These are phyloP conservation scores for Nesoenas mayeri DNA, from an alignment of 2,113 vertebrate genomes.

Conservation along the genomic window DNA sequence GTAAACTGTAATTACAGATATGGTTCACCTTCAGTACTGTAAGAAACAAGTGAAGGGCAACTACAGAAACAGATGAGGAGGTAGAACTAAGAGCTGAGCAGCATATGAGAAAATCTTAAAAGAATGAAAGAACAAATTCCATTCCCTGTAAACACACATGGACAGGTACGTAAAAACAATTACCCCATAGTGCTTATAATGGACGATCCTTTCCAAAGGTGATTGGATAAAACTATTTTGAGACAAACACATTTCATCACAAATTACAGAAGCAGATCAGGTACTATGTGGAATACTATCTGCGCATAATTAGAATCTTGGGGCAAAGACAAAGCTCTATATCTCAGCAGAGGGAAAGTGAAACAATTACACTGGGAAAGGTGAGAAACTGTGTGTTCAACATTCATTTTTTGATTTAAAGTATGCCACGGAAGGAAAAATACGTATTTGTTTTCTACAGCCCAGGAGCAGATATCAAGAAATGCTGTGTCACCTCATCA, in stretches of 20 bases:
- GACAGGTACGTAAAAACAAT: neutral
- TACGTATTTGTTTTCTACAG: neutral
- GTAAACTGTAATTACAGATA: slow-evolving; percentile 31
- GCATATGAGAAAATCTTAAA: neutral
- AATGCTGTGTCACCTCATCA: neutral
- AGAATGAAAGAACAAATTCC: neutral
- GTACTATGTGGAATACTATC: neutral
- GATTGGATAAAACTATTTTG: neutral
- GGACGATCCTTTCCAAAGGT: neutral
- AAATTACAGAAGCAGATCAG: neutral
- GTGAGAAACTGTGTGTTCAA: neutral
- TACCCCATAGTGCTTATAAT: neutral
- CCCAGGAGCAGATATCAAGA: neutral
- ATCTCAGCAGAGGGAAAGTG: neutral
- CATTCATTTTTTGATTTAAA: neutral
- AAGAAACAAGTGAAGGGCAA: neutral
- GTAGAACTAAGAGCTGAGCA: neutral
- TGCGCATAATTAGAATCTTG: neutral
- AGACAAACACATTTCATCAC: neutral
- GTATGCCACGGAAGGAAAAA: neutral
- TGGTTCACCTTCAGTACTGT: neutral
- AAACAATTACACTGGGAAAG: neutral
- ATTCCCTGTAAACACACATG: neutral
- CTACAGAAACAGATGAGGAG: neutral
- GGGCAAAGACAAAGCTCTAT: neutral